phyloP scores from a whole-genome alignment of 2,888 invertebrate species.

The Noctua fimbriata region DNA sequence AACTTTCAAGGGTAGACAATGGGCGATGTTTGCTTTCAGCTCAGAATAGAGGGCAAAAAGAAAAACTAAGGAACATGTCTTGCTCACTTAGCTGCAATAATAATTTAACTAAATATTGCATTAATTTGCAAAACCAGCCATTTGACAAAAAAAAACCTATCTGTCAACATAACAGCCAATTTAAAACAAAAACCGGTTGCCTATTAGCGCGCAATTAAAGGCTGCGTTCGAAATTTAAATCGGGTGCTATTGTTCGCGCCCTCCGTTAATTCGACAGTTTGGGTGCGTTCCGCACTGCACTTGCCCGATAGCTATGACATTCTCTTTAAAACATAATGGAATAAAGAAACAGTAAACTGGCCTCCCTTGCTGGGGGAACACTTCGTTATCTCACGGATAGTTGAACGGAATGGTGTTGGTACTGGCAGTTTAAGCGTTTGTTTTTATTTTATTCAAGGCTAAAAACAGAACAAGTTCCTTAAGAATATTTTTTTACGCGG shows the following conservation, averaged over 20 bases:
- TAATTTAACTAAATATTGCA: neutral
- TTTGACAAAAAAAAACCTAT: neutral
- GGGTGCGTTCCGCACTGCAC: slow-evolving; percentile 76
- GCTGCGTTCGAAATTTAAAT: slow-evolving; percentile 75
- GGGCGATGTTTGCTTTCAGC: neutral
- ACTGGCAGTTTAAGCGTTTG: slow-evolving; percentile 32
- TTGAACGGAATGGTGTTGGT: slow-evolving; percentile 72
- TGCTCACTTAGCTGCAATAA: neutral
- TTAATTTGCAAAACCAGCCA: neutral
- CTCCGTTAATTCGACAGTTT: slow-evolving; percentile 70
- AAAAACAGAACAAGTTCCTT: neutral
- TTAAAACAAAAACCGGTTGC: slow-evolving; percentile 69
- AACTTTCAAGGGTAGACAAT: neutral
- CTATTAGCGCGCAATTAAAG: slow-evolving; percentile 73
- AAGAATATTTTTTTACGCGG: neutral
- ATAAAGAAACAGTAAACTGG: slow-evolving; percentile 90
- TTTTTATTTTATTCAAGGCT: neutral
- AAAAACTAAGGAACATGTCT: neutral
- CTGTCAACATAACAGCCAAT: slow-evolving; percentile 69
- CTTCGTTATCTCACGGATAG: slow-evolving; percentile 79
- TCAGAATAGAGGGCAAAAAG: neutral
- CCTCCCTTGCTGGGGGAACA: slow-evolving; percentile 84
- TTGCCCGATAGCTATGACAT: slow-evolving; percentile 87
- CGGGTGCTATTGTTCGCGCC: slow-evolving; percentile 74
- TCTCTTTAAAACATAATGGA: slow-evolving; percentile 89